Base-by-base conservation (phyloP, 2,888 invertebrate genomes). In the Drosophila buzzatii region DNA sequence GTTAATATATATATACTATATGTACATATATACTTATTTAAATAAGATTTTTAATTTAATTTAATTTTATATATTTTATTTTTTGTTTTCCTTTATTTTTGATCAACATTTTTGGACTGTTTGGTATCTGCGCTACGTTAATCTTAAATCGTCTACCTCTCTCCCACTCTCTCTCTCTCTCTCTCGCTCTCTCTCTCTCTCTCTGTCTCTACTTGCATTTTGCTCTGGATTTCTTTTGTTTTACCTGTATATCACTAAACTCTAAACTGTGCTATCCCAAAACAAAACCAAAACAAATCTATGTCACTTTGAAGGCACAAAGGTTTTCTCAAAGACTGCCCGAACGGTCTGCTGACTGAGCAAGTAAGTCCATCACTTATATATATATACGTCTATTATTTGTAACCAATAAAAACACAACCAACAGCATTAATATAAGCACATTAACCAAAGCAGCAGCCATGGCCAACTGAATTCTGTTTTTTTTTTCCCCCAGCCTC, bases 301-400 rank as follows among this genome's bases (percentile, higher is more conserved):
- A 49, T 76, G 42, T 52, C 70, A 61, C 70, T 68, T 64, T 70
- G 41, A 83, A 97, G 98, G 98, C 98, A 98, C 95, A 98, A 98
- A 95, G 98, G 98, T 92, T 98, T 98, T 93, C 95, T 98, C 84
- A 98, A 98, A 94, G 98, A 98, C 94, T 98, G 98, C 94, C 98
- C 98, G 68, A 98, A 98, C 93, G 98, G 98, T 85, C 95, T 98
- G 91, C 96, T 98, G 70, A 98, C 98, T 70, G 98, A 98, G 94
- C 98, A 98, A 96, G 98, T 98, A 94, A 92, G 91, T 14, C 51
- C 18, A 49, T 37, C 45, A 66, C 45, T 37, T 1, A 45, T 57
- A 44, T 35, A 27, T 31, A 51, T 55, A 31, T 57, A 42, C 35
- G 16, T 16, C 6, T 37, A 37, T 49, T 23, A 23, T 41, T 47